These are phyloP conservation scores for Diabrotica virgifera DNA, from an alignment of 1,140 invertebrate genomes.

Conservation along the genomic window DNA sequence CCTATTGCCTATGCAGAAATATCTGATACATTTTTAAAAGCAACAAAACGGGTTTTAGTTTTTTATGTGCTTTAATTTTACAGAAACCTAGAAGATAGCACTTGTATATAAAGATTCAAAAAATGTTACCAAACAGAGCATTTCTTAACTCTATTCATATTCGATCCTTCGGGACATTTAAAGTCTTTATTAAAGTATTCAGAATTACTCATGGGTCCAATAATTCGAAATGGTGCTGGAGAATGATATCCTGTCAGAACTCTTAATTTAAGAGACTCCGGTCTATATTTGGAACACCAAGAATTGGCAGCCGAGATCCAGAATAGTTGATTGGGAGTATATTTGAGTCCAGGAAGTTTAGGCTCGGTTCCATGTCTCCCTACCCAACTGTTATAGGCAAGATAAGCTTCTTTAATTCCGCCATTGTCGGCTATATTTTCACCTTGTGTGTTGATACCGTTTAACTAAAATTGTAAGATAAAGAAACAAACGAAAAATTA, in stretches of 20 bases:
- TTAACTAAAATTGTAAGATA: conserved; percentile 48
- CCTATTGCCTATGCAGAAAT: no score
- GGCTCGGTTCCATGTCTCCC: conserved; percentile 44
- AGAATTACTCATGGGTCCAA: conserved; percentile 87
- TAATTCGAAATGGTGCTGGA: conserved; percentile 77
- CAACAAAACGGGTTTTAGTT: no score
- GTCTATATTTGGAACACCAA: conserved; percentile 66
- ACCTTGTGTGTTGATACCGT: conserved; percentile 61
- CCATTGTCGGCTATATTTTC: conserved; percentile 71
- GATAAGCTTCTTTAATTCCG: conserved; percentile 63
- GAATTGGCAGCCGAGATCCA: conserved; percentile 70
- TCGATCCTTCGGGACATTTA: conserved; percentile 73
- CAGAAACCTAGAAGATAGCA: no score
- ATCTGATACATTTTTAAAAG: no score
- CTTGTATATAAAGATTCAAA: no score
- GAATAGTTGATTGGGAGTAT: conserved; percentile 64
- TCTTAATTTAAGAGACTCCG: conserved; percentile 69
- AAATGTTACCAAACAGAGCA: conserved; percentile 71
- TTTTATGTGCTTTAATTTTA: no score
- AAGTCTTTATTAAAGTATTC: conserved; percentile 84
- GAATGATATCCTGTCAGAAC: conserved; percentile 77
- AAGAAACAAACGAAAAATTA: conserved; percentile 2
- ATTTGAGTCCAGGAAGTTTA: conserved; percentile 50
- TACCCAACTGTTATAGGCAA: conserved; percentile 54
- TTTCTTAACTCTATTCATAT: conserved; percentile 86